Percentiles rank a stretch among this genome's conserved stretches.
phyloP scores from a whole-genome alignment of 2,113 vertebrate genomes.

The Fregetta grallaria region DNA sequence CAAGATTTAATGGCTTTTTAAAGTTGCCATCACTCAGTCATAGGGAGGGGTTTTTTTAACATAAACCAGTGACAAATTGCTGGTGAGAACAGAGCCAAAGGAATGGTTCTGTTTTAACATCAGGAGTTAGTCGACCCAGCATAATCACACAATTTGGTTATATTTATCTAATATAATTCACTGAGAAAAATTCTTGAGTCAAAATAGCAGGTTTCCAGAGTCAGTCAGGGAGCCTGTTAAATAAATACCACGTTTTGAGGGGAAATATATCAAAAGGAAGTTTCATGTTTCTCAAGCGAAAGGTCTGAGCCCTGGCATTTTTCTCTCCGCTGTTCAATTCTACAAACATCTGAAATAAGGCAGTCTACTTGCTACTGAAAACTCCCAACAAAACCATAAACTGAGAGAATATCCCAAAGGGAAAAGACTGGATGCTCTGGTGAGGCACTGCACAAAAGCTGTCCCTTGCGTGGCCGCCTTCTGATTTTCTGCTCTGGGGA shows the following conservation, averaged over 20 bases:
- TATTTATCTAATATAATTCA: constrained; percentile 74
- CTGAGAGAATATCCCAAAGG: background rate
- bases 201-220: constrained; percentile 68
- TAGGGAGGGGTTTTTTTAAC: constrained; percentile 10
- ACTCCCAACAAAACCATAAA: constrained; percentile 36
- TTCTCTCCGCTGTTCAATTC: constrained; percentile 44
- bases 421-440: background rate
- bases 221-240: constrained; percentile 56
- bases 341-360: constrained; percentile 53
- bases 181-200: constrained; percentile 62
- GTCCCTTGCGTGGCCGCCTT: background rate
- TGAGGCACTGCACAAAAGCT: background rate
- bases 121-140: constrained; percentile 50
- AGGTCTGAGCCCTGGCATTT: constrained; percentile 54
- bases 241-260: constrained; percentile 64
- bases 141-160: constrained; percentile 62
- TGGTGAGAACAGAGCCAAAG: constrained; percentile 35
- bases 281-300: constrained; percentile 43
- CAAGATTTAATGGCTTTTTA: constrained; percentile 52
- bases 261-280: constrained; percentile 68
- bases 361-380: constrained; percentile 49
- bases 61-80: constrained; percentile 54
- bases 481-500: background rate
- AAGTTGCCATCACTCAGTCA: constrained; percentile 39
- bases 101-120: constrained; percentile 39